A percentile compares a stretch with the other conserved stretches of the same genome.
phyloP scores from a whole-genome alignment of 2,797 vertebrate genomes.

The Girardinus metallicus region DNA sequence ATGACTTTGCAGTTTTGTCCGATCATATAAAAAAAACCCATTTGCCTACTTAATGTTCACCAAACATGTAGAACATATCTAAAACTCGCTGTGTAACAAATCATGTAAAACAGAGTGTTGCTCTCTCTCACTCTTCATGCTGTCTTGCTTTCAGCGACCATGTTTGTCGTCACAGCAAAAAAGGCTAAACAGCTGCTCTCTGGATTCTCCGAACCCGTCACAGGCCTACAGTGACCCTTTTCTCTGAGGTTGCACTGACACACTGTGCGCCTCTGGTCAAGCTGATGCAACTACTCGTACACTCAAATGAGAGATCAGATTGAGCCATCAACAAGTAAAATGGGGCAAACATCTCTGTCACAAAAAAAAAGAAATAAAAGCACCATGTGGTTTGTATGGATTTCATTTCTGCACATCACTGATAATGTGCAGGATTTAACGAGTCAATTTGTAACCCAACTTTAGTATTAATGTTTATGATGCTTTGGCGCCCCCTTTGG shows the following conservation, averaged over 20 bases:
- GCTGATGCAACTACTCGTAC: constrained; percentile 28
- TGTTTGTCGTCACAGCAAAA: constrained; percentile 25
- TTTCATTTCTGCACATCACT: background rate
- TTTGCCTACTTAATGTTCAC: background rate
- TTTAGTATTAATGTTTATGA: background rate
- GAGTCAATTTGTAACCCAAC: background rate
- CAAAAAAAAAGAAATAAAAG: background rate
- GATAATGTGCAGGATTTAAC: background rate
- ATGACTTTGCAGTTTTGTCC: background rate
- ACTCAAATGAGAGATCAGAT: constrained; percentile 21
- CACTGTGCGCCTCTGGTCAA: constrained; percentile 12
- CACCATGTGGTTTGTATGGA: too few relatives aligned
- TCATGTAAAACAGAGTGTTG: constrained; percentile 15
- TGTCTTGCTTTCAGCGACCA: constrained; percentile 17
- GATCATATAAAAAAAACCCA: background rate
- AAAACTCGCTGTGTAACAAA: background rate
- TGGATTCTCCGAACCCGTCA: constrained; percentile 29
- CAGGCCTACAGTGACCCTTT: constrained; percentile 35
- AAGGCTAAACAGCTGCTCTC: constrained; percentile 30
- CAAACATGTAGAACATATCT: background rate
- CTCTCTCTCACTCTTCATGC: background rate
- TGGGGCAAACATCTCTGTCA: background rate
- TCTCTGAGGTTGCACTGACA: constrained; percentile 25
- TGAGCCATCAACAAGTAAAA: background rate
- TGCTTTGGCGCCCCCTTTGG: constrained; percentile 68